Base-by-base conservation (phyloP, 2,113 vertebrate genomes). In the Aviceda subcristata region DNA sequence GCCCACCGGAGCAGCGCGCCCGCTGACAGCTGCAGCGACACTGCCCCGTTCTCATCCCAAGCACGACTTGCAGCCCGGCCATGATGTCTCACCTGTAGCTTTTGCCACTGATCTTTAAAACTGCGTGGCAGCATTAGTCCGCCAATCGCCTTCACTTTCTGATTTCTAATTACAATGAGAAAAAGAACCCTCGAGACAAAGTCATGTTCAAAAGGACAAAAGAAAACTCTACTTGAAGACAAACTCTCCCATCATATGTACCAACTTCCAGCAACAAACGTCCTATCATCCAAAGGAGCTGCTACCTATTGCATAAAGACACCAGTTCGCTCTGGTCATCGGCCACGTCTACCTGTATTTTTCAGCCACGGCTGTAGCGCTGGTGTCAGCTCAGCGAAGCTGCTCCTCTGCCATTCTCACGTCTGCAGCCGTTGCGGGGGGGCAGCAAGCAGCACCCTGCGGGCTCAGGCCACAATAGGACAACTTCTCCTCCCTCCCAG, bases 341-440 rank as follows among this genome's bases (percentile, higher is more conserved):
- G 16, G 43, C n/a, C 68, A 21, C 0, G 5, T 7, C 39, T 27
- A 46, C 12, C 13, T 38, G 3, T 32, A 43, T 22, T 56, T 36
- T 19, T 2, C 22, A 16, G 62, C 34, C 12, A 2, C 2, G 18
- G 48, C 34, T 32, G 18, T 8, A 41, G 50, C 1, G 0, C 56
- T 10, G 8, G 11, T 41, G 30, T 11, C 55, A 73, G 26, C 46
- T 67, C 46, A 26, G n/a, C 2, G 1, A 21, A 79, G 43, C 21
- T 38, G 15, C 32, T 73, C 41, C 50, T 18, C 11, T 26, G 59
- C 27, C 16, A 2, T 24, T 39, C 46, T 23, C 46, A 7, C 0
- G 3, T 7, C n/a, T 7, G 16, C 26, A 51, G 60, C 32, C 43
- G 4, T 1, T 18, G 4, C 8, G 55, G 56, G 4, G 13, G 5